Base-by-base conservation (phyloP, 1,140 invertebrate species). In the Leucophenga varia region DNA sequence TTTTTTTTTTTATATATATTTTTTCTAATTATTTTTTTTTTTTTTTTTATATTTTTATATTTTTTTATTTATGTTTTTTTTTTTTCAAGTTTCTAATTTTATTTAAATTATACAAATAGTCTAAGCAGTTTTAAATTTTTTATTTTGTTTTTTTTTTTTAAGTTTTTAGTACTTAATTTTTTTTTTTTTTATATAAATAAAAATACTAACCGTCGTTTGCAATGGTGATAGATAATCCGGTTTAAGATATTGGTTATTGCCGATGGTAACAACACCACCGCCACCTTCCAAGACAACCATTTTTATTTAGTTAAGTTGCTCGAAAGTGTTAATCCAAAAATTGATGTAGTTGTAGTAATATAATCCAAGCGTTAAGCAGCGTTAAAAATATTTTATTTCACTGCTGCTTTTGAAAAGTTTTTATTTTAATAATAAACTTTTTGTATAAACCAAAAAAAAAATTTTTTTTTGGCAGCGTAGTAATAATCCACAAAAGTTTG, bases 211-310 rank as follows among this genome's bases (percentile, higher is more conserved):
- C 86, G 91, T 90, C 38, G 90, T 91, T 64, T 91, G 87, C 77
- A 93, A 83, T 63, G 91, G 91, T 57, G 90, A 89, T 64, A 94
- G 81, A 80, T 94, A 94, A 81, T 95, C 92, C 76, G 91, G 91
- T 77, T 93, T 90, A 55, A 95, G 80, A 78, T 95, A 95, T 81
- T 95, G 91, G 81, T 92, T 93, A 64, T 86, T 88, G 76, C 88
- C 87, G 72, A 86, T 84, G 76, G 89, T 87, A 83, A 92, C 84
- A 88, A 93, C 93, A 48, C 65, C 65, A 80, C 85, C 88, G 80
- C 86, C 86, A 79, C 88, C 87, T 84, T 92, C 89, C 78, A 93
- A 83, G 75, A 93, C 90, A 82, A 92, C 90, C 90, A 93, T 92
- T 16, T 58, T 64, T 40, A 5, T 12, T 88, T 86, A 81, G 60